These are phyloP conservation scores for Cuculus canorus DNA, from an alignment of 2,797 vertebrate genomes.

Conservation along the genomic window DNA sequence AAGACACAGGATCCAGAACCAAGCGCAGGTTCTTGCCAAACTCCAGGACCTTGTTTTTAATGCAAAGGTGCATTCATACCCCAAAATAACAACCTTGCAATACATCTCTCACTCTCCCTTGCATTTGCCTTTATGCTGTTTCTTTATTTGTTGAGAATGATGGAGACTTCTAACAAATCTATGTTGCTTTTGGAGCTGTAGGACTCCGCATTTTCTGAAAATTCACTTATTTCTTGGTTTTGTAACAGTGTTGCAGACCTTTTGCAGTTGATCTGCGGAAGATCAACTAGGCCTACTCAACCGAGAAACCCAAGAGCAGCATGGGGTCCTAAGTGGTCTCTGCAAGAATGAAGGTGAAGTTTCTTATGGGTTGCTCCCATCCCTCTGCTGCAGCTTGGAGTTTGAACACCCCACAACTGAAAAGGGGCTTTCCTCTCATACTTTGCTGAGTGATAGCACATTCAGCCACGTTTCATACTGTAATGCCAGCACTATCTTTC, in stretches of 20 bases:
- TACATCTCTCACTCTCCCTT: background rate
- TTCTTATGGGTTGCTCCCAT: background rate
- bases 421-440: background rate
- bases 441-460: background rate
- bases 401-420: background rate
- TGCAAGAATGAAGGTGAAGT: background rate
- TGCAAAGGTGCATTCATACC: background rate
- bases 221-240: background rate
- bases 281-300: background rate
- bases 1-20: background rate
- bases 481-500: background rate
- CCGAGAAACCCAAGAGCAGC: background rate
- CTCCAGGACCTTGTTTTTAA: background rate
- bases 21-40: background rate
- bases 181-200: background rate
- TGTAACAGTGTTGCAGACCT: background rate
- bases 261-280: background rate
- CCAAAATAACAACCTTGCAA: background rate
- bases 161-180: background rate
- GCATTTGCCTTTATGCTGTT: background rate
- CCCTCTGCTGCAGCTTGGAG: background rate
- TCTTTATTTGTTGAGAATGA: background rate
- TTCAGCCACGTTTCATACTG: background rate
- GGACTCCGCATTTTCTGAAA: background rate
- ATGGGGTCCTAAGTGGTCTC: accelerated